Base-by-base conservation (phyloP, 2,113 vertebrate genomes). In the Platysternon megacephalum region DNA sequence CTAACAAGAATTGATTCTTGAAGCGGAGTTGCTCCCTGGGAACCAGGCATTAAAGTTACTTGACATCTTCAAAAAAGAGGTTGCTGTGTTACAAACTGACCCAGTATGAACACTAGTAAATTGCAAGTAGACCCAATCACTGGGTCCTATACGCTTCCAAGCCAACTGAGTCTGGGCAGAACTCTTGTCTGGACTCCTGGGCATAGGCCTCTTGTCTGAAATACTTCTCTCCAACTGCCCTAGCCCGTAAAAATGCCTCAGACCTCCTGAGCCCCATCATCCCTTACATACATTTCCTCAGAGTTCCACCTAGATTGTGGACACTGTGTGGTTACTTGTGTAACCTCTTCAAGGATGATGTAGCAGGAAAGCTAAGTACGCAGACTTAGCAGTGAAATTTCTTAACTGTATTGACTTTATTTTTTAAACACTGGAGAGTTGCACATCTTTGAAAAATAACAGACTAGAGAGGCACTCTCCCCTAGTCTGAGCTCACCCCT, bases 1-100 rank as follows among this genome's bases (percentile, higher is more conserved):
- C 83, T 89, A 79, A 90, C 72, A 82, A 93, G 48, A 95, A 90
- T 72, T 55, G 55, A 91, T 86, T 93, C 94, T 89, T 80, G 55
- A 96, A 61, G 11, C 84, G 55, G 42, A 94, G 42, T 42, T 95
- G 35, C 84, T 86, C 82, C 76, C 87, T 74, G 49, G 81, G 46
- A 85, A 16, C 58, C 91, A 82, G 93, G 84, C 5, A 89, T 10
- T 58, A 12, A 5, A 1, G 3, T 17, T 94, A 19, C 39, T 44
- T 26, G 80, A 84, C 29, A 35, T 22, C 91, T 93, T 46, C 10
- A 86, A 87, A 78, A 61, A 13, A 51, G 6, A 5, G 4, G 72
- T 49, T 79, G 13, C 4, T 87, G 11, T 52, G 19, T 72, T 93
- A 74, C 29, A 42, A 87, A 91, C 87, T 21, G 2, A 4, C 8